phyloP scores from a whole-genome alignment of 2,113 vertebrate species.

The Ailurus styani region DNA sequence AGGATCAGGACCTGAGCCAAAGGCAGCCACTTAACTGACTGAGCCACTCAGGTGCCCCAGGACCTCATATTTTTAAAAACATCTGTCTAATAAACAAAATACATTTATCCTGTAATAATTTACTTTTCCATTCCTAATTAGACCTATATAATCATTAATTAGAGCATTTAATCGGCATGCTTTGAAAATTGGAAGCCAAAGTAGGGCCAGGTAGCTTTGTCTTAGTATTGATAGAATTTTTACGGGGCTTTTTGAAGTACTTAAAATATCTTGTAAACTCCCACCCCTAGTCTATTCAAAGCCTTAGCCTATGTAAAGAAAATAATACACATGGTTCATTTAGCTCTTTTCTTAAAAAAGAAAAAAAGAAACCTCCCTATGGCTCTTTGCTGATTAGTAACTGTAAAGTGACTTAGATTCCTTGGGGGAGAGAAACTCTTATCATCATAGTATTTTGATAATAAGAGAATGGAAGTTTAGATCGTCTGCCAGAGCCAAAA shows the following conservation, averaged over 20 bases:
- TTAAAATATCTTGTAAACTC: background rate
- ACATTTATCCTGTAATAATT: background rate
- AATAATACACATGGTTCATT: background rate
- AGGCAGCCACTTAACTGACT: no score
- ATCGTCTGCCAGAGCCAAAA: background rate
- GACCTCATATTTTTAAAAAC: background rate
- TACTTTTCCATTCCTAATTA: slow-evolving; percentile 9
- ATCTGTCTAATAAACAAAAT: slow-evolving; percentile 3
- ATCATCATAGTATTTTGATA: slow-evolving; percentile 39
- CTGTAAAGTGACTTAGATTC: background rate
- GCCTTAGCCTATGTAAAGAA: background rate
- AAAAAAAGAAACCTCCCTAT: background rate
- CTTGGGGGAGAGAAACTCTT: background rate
- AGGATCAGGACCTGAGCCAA: no score
- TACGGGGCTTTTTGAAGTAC: background rate
- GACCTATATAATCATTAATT: background rate
- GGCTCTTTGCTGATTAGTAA: slow-evolving; percentile 4
- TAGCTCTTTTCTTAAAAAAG: background rate
- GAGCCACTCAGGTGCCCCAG: background rate
- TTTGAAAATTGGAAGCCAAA: background rate
- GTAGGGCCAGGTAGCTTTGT: background rate
- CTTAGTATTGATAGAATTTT: slow-evolving; percentile 1
- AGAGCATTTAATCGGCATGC: background rate
- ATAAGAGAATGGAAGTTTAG: background rate
- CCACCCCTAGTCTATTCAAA: background rate